phyloP scores from a whole-genome alignment of 2,888 invertebrate genomes.

The Andrena dorsata region DNA sequence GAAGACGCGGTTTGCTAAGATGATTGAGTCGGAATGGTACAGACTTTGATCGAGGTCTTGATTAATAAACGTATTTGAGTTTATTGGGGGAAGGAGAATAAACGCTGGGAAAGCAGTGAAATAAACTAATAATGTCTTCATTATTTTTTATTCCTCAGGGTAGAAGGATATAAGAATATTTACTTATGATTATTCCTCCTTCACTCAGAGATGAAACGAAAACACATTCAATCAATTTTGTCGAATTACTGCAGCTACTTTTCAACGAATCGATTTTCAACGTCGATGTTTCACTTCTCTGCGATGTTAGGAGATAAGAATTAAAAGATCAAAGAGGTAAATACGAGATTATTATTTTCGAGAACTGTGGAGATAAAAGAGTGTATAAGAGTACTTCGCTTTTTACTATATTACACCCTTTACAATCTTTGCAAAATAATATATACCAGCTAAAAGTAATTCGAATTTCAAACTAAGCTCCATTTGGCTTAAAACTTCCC shows the following conservation, averaged over 20 bases:
- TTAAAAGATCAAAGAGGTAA: too few species aligned
- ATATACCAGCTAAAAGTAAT: too few species aligned
- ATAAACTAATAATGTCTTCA: not conserved
- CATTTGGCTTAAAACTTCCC: too few species aligned
- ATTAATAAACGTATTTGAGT: not conserved
- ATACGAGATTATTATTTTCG: too few species aligned
- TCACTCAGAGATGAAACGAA: not conserved
- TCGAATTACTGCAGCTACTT: not conserved
- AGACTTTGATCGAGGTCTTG: not conserved
- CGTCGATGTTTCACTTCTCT: too few species aligned
- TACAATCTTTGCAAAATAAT: too few species aligned
- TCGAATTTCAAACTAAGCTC: too few species aligned
- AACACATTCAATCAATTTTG: not conserved
- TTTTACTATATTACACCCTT: too few species aligned
- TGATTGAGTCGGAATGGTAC: conserved; percentile 2
- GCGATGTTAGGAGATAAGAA: not conserved
- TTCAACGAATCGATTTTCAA: not conserved
- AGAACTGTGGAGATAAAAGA: too few species aligned
- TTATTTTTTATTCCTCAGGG: not conserved
- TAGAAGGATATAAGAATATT: not conserved
- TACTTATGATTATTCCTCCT: not conserved
- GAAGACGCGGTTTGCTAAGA: conserved; percentile 1
- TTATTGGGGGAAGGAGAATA: not conserved
- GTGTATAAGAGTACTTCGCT: too few species aligned
- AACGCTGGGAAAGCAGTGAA: not conserved